Evolutionary conservation across 2,888 invertebrate genomes (phyloP), one percentile per base, ranked within the genome.

Genomic region (Rotaria sp.): DNA sequence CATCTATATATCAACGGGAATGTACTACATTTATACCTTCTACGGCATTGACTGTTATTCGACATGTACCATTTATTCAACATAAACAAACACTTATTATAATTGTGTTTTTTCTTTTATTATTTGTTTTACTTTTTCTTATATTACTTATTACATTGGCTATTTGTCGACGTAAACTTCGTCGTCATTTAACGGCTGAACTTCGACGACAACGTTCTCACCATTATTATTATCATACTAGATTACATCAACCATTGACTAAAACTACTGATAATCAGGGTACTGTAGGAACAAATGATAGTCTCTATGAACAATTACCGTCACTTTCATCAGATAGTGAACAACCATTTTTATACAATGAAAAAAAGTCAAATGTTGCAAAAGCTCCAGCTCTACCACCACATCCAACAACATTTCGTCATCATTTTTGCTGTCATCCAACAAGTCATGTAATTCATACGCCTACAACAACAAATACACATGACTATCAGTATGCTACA

Each of bases 241-340:
- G 35, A 38, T 21, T 67, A 21, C 67, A 67, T 67, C 67, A 67
- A 67, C 67, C 67, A 67, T 67, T 21, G 1, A 38, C 5, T 30
- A 67, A 67, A 67, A 21, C 21, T 5, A 38, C 18, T 7, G 67
- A 67, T 35, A 67, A 18, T 35, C 35, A 38, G 18, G 35, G 7
- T 15, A 38, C 1, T n/a, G 7, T 21, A 7, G 67, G 21, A 35
- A 35, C 35, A 0, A 67, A 67, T 21, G 80, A 80, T 80, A 80
- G 80, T 80, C n/a, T 80, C 13, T 80, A 80, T n/a, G 80, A 80
- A 80, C 80, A 80, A 80, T 35, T 80, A 45, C 80, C 80, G 13
- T 80, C 80, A 45, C n/a, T 45, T n/a, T 80, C 80, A 45, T 80
- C 80, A 4, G 80, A 80, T 45, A 80, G 80, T 80, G 80, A 80